Evolutionary conservation across 53 echinoderm and acorn worm species (phyloP).

Genomic region (Temnopleurus reevesii): DNA sequence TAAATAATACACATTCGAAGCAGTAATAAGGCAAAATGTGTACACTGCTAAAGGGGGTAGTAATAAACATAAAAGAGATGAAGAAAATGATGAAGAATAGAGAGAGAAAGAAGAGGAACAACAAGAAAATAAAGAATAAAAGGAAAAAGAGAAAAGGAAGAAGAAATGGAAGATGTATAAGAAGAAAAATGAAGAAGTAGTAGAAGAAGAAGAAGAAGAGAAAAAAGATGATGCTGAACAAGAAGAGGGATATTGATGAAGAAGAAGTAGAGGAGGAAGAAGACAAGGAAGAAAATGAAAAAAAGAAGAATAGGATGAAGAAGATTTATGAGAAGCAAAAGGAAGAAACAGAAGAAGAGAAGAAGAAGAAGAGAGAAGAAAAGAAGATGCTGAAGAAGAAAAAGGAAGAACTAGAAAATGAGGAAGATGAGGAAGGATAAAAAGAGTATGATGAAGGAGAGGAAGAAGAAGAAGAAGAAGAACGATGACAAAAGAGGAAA

Average conservation of each 20-base stretch:
- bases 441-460: neutral
- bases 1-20: no score
- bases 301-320: neutral
- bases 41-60: no score
- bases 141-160: neutral
- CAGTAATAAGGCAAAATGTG: no score
- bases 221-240: neutral
- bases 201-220: neutral
- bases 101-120: neutral
- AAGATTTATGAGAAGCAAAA: no score
- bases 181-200: neutral
- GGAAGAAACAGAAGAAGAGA: no score
- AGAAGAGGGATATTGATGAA: neutral
- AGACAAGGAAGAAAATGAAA: neutral
- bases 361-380: no score
- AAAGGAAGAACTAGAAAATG: neutral
- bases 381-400: neutral
- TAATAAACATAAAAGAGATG: neutral
- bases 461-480: neutral
- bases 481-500: neutral
- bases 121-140: neutral
- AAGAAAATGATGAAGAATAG: neutral
- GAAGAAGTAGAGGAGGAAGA: neutral
- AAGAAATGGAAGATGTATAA: neutral
- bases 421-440: neutral